Evolutionary conservation across 1,140 invertebrate species (phyloP).

Genomic region (Hirudo medicinalis): DNA sequence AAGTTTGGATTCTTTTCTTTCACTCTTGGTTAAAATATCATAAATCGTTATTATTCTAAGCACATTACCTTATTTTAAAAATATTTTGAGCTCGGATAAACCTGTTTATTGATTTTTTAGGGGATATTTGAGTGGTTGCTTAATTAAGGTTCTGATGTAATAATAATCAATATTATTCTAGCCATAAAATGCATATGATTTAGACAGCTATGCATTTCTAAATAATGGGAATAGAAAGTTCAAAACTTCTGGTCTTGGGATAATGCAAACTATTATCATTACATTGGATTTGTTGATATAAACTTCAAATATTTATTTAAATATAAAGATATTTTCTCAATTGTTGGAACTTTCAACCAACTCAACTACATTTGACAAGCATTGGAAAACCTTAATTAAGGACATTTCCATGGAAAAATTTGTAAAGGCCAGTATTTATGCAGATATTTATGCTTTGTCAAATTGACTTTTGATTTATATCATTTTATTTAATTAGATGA

Average conservation of each 20-base stretch:
- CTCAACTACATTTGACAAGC: background rate
- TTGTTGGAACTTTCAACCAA: background rate
- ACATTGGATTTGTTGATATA: background rate
- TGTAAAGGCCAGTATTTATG: background rate
- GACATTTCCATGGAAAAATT: background rate
- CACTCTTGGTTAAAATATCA: too few species aligned
- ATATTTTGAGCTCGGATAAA: too few species aligned
- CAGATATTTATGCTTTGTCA: background rate
- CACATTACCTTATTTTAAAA: too few species aligned
- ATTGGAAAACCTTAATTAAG: background rate
- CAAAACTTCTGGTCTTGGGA: background rate
- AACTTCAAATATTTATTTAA: slow-evolving; percentile 2
- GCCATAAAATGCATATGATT: background rate
- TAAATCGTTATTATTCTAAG: too few species aligned
- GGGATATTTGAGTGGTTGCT: too few species aligned
- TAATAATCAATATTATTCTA: too few species aligned
- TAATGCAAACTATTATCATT: background rate
- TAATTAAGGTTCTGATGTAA: too few species aligned
- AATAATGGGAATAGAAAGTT: background rate
- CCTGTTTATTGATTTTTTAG: too few species aligned
- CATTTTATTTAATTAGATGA: background rate
- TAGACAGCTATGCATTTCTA: background rate
- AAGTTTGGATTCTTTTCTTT: too few species aligned
- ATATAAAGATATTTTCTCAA: background rate
- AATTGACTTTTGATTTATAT: background rate